These are phyloP conservation scores for Mallotus villosus DNA, from an alignment of 2,797 vertebrate species.

Conservation along the genomic window DNA sequence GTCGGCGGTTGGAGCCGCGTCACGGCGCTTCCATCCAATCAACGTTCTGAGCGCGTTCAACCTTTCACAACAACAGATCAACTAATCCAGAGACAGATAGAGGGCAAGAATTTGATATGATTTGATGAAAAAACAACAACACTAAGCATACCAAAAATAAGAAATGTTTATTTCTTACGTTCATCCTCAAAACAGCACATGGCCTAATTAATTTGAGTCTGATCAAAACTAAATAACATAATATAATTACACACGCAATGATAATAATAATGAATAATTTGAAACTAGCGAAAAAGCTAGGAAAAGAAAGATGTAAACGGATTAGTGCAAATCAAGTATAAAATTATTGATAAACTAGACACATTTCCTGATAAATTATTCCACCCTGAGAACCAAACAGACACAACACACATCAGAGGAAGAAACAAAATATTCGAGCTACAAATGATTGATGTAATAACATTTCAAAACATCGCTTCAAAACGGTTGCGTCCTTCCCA, in stretches of 20 bases:
- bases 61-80: constrained; percentile 4
- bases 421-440: too few relatives aligned
- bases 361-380: too few relatives aligned
- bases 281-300: neutral
- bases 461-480: too few relatives aligned
- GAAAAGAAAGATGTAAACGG: neutral
- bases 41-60: constrained; percentile 12
- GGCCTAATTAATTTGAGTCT: neutral
- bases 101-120: neutral
- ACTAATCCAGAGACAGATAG: neutral
- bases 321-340: too few relatives aligned
- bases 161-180: constrained; percentile 7
- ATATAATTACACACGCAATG: neutral
- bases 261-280: constrained; percentile 1
- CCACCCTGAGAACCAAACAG: too few relatives aligned
- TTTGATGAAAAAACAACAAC: neutral
- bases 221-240: neutral
- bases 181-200: neutral
- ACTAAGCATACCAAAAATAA: constrained; percentile 9
- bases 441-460: too few relatives aligned
- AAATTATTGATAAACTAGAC: too few relatives aligned
- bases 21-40: constrained; percentile 55
- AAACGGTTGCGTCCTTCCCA: neutral
- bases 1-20: constrained; percentile 34
- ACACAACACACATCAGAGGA: too few relatives aligned